These are phyloP conservation scores for Hermaeophaga mercurialis DNA, from an alignment of 2,888 invertebrate species.

Conservation along the genomic window DNA sequence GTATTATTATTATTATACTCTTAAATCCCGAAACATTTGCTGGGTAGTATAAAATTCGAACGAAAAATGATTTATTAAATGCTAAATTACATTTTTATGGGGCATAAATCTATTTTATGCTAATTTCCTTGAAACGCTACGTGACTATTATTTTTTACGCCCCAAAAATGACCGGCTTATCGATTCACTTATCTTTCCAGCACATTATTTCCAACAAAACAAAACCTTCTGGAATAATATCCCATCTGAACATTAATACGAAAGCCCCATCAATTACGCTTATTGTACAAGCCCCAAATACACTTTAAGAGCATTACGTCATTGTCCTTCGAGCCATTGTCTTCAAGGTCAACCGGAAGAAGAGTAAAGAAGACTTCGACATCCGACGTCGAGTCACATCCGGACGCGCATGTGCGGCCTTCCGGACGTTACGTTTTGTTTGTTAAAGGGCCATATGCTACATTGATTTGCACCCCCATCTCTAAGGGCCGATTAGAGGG, in stretches of 20 bases:
- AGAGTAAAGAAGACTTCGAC: constrained; percentile 36
- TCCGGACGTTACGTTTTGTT: constrained; percentile 51
- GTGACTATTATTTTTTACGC: neutral
- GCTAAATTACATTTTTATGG: no score
- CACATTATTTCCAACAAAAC: constrained; percentile 4
- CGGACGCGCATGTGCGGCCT: constrained; percentile 46
- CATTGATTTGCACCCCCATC: constrained; percentile 46
- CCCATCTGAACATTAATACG: constrained; percentile 5
- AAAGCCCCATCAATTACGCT: constrained; percentile 38
- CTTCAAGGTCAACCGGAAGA: constrained; percentile 32
- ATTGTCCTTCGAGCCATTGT: constrained; percentile 30
- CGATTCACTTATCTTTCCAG: constrained; percentile 30
- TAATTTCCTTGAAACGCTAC: neutral
- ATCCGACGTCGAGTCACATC: constrained; percentile 40
- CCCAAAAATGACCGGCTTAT: neutral
- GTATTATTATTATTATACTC: no score
- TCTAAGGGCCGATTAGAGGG: constrained; percentile 37
- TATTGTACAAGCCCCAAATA: constrained; percentile 39
- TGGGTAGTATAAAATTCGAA: no score
- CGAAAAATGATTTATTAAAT: no score
- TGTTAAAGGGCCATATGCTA: constrained; percentile 41
- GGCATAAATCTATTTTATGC: no score
- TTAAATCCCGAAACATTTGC: no score
- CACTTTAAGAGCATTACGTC: constrained; percentile 38
- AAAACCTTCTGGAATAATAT: neutral